Base-by-base conservation (phyloP, 1,140 invertebrate genomes). In the Eupeodes corollae region DNA sequence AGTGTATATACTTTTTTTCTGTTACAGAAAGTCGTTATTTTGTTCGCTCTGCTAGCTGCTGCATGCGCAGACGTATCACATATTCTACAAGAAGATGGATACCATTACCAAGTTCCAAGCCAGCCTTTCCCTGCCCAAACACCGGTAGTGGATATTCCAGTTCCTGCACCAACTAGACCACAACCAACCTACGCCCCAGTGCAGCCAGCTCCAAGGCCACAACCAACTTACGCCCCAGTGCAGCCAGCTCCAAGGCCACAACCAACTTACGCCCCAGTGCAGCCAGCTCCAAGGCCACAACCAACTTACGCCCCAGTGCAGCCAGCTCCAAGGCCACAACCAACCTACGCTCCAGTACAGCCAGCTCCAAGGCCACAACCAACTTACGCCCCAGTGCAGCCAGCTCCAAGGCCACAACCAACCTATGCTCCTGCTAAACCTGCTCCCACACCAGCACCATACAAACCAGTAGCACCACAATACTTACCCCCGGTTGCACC, bases 61-160 rank as follows among this genome's bases (percentile, higher is more conserved):
- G 63, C 56, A 47, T 59, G 60, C 30, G 63, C 62, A 46, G 63
- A 66, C 47, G 63, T 66, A 6, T 63, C 60, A 21, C 63, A 66
- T 51, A 52, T 66, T 49, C 53, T 64, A 39, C 59, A 65, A 30
- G 62, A 59, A 14, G 62, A 65, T 61, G 62, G 62, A 38, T 64
- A 64, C 46, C 61, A 64, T 45, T 64, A 64, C 31, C 37, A 52
- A 33, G 44, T 50, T 12, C 62, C 62, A 15, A 21, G 44, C 6
- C 44, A 52, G 26, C 53, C 56, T 16, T 48, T 61, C 26, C 26
- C 32, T 5, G 34, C 19, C n/a, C 11, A 19, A 5, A 2, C 15
- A 18, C 15, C 42, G 16, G 42, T 64, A 35, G 59, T 61, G 44
- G 62, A 64, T 45, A 55, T 64, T 49, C 59, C 55, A 6, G 51